Conservation (phyloP, 2,888 invertebrate species). For the Druceiella hillmani region DNA sequence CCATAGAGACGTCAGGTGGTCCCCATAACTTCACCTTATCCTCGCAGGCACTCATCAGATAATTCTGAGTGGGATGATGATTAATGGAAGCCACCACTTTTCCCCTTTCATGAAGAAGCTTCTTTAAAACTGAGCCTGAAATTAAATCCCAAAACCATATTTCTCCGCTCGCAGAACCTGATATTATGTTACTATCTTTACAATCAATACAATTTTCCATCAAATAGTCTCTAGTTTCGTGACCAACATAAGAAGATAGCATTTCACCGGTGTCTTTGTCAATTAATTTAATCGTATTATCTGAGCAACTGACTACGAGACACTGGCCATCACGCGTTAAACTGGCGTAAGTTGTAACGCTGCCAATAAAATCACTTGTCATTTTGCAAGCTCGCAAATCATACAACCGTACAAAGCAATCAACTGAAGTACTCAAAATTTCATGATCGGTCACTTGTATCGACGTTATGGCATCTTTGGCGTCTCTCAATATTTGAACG, state of each 20-base stretch:
- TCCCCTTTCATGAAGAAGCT: slow-evolving; percentile 47
- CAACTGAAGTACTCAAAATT: slow-evolving; percentile 86
- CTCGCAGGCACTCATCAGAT: slow-evolving; percentile 68
- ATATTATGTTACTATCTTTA: slow-evolving; percentile 80
- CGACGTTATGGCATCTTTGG: slow-evolving; percentile 84
- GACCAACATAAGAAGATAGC: slow-evolving; percentile 69
- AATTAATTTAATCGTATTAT: slow-evolving; percentile 75
- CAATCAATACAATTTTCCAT: slow-evolving; percentile 82
- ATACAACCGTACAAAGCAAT: slow-evolving; percentile 81
- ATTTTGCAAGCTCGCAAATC: slow-evolving; percentile 86
- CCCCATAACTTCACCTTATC: slow-evolving; percentile 69
- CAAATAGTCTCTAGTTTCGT: slow-evolving; percentile 74
- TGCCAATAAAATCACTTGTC: slow-evolving; percentile 77
- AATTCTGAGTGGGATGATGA: slow-evolving; percentile 72
- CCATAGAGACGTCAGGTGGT: slow-evolving; percentile 28
- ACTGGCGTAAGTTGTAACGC: slow-evolving; percentile 76
- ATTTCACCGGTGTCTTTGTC: slow-evolving; percentile 65
- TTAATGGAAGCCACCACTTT: slow-evolving; percentile 72
- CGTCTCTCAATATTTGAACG: slow-evolving; percentile 71
- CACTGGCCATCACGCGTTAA: slow-evolving; percentile 94
- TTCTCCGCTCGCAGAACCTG: slow-evolving; percentile 84
- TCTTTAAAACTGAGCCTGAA: slow-evolving; percentile 49
- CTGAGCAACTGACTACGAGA: slow-evolving; percentile 77
- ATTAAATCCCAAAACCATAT: slow-evolving; percentile 89
- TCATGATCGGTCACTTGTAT: slow-evolving; percentile 81